A percentile compares a stretch with the other conserved stretches of the same genome.
Evolutionary conservation across 2,113 vertebrate species (phyloP).

Genomic region (Poicephalus meyeri): DNA sequence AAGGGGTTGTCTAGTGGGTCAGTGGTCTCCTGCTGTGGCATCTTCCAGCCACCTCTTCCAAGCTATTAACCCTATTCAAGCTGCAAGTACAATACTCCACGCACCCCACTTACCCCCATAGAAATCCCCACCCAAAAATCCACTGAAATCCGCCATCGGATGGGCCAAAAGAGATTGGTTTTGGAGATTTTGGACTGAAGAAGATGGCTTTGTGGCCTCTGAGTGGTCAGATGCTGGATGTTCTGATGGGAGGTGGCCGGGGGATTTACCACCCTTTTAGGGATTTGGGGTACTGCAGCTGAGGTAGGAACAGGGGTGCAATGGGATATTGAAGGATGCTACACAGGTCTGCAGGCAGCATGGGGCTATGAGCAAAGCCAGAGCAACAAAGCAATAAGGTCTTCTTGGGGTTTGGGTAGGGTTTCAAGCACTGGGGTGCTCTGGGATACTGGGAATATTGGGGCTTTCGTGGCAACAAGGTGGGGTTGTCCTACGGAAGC

Average conservation of each 20-base stretch:
- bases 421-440: background rate
- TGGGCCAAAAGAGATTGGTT: rapidly evolving
- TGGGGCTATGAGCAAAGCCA: background rate
- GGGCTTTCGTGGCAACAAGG: background rate
- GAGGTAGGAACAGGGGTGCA: background rate
- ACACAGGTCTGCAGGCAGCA: background rate
- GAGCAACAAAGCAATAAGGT: background rate
- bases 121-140: background rate
- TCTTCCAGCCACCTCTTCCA: background rate
- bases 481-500: background rate
- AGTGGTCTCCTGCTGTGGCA: background rate
- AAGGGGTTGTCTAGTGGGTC: conserved; percentile 10
- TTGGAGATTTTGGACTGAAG: background rate
- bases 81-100: background rate
- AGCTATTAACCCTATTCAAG: background rate
- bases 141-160: background rate
- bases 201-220: background rate
- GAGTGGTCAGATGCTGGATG: background rate
- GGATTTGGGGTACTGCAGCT: background rate
- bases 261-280: background rate
- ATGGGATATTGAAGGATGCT: background rate
- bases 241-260: rapidly evolving
- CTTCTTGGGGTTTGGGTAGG: background rate
- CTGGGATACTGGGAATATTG: no score
- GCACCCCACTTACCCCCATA: rapidly evolving